phyloP scores from a whole-genome alignment of 2,113 vertebrate genomes.

The Cisticola juncidis region DNA sequence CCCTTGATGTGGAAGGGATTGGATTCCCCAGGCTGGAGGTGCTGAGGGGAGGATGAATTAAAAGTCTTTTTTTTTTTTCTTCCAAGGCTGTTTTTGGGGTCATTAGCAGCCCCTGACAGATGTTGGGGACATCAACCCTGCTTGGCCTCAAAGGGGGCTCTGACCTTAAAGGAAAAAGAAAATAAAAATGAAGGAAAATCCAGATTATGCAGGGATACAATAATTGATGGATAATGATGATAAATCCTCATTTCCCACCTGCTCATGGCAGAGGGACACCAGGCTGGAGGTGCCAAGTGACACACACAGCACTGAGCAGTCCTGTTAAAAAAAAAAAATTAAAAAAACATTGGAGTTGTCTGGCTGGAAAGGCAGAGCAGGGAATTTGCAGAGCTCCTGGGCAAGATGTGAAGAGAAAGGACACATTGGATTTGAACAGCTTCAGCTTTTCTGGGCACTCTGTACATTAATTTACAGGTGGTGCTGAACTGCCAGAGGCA shows the following conservation, averaged over 20 bases:
- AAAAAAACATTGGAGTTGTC: not conserved
- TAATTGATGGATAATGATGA: not conserved
- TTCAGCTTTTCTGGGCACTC: not conserved
- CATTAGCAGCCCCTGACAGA: not conserved
- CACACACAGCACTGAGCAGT: not conserved
- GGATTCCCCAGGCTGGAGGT: not conserved
- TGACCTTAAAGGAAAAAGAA: not conserved
- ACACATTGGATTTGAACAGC: rapidly evolving
- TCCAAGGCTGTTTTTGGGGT: not conserved
- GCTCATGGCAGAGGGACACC: not conserved
- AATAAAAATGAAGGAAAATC: not conserved
- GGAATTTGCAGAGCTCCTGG: not conserved
- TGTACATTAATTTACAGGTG: not conserved
- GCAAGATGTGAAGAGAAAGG: not conserved
- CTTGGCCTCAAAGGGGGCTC: not conserved
- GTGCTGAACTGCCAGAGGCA: not conserved
- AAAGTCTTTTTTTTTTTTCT: not conserved
- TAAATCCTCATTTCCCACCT: not conserved
- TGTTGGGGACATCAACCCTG: not conserved
- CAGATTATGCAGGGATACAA: not conserved
- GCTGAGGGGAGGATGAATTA: not conserved
- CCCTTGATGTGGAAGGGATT: not conserved
- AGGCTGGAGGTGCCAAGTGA: rapidly evolving
- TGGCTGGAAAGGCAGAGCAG: not conserved
- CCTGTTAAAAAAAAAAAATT: not conserved